These are phyloP conservation scores for Mythimna ferrago DNA, from an alignment of 2,888 invertebrate genomes.

Conservation along the genomic window DNA sequence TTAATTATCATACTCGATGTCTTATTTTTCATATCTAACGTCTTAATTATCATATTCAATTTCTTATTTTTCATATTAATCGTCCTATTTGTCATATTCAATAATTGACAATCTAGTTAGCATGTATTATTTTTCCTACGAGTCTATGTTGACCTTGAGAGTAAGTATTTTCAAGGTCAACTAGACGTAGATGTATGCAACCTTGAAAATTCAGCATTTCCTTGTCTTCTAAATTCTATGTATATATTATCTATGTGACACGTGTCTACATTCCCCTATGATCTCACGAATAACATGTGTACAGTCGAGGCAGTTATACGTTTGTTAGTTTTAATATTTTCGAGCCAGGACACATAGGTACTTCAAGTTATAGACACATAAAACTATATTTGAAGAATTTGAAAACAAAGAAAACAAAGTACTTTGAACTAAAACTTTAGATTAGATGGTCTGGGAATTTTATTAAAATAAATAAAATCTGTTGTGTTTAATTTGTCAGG, in stretches of 20 bases:
- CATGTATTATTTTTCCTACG: background rate
- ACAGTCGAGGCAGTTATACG: background rate
- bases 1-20: too few relatives aligned
- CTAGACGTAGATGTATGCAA: background rate
- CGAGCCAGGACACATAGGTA: background rate
- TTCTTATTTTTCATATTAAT: background rate
- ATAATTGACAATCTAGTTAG: background rate
- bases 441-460: background rate
- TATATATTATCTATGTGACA: background rate
- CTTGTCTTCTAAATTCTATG: background rate
- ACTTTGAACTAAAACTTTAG: background rate
- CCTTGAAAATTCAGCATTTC: conserved; percentile 15
- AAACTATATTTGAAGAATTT: background rate
- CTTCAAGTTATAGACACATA: background rate
- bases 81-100: too few relatives aligned
- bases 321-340: background rate
- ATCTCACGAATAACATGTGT: background rate
- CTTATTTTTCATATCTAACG: too few relatives aligned
- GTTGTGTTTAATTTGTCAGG: background rate
- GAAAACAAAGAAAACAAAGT: background rate
- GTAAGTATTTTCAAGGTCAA: background rate
- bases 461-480: too few relatives aligned
- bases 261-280: background rate
- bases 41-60: background rate
- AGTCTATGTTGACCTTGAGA: too few relatives aligned